phyloP scores from a whole-genome alignment of 2,797 vertebrate species.

The Capromys pilorides region DNA sequence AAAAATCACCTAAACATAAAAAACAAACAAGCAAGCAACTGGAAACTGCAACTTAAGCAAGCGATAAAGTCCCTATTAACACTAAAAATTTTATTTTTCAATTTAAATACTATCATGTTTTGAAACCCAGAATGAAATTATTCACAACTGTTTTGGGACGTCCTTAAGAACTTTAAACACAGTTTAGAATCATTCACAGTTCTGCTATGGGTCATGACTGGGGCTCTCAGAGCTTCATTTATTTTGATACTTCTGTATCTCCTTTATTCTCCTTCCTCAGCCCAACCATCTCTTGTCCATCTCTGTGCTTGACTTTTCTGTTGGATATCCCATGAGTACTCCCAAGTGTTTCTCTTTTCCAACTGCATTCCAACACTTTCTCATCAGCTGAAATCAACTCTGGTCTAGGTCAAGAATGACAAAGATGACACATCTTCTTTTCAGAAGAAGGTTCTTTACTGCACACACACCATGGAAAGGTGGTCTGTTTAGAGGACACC shows the following conservation, averaged over 20 bases:
- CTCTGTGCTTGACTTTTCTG: background rate
- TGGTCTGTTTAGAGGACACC: background rate
- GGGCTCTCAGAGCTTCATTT: background rate
- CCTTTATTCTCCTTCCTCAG: background rate
- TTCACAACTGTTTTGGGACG: background rate
- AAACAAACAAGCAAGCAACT: too few relatives aligned
- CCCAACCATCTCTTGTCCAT: too few relatives aligned
- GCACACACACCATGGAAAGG: background rate
- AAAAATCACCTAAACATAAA: too few relatives aligned
- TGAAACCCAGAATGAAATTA: background rate
- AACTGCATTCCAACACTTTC: background rate
- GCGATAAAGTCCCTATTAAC: too few relatives aligned
- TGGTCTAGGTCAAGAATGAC: background rate
- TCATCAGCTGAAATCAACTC: background rate
- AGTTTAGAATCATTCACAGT: background rate
- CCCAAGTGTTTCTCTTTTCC: background rate
- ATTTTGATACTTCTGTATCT: background rate
- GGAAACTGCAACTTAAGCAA: too few relatives aligned
- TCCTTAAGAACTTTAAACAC: background rate
- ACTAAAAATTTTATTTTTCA: too few relatives aligned
- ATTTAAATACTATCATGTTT: background rate
- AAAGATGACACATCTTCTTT: background rate
- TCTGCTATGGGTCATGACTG: background rate
- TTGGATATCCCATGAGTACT: background rate
- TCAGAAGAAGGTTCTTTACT: rapidly evolving